phyloP scores from a whole-genome alignment of 2,113 vertebrate species.

The Oxyruncus cristatus region DNA sequence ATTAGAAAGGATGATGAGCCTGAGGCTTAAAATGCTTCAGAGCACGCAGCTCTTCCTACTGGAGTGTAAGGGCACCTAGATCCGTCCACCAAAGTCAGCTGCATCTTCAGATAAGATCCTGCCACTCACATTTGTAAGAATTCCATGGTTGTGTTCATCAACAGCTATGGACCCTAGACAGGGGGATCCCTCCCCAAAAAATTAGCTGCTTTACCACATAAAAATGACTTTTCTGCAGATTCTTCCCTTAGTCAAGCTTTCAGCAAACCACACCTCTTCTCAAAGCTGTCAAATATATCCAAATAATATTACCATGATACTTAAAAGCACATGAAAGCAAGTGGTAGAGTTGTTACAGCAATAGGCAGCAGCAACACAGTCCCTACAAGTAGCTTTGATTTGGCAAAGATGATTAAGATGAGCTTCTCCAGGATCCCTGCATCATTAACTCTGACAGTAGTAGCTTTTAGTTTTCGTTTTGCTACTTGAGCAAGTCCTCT shows the following conservation, averaged over 20 bases:
- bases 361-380: neutral
- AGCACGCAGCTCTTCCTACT: neutral
- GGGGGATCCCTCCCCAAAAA: neutral
- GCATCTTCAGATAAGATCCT: neutral
- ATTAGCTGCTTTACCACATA: neutral
- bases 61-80: neutral
- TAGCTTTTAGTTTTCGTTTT: neutral
- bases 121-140: neutral
- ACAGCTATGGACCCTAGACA: neutral
- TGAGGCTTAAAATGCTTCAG: neutral
- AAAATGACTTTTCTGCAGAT: neutral
- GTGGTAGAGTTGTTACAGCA: neutral
- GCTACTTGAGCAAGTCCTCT: neutral
- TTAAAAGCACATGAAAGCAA: neutral
- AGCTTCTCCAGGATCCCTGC: neutral
- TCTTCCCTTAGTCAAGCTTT: neutral
- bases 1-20: neutral
- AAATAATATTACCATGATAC: neutral
- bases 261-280: neutral
- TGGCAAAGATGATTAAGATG: neutral
- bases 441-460: neutral
- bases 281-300: neutral
- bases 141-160: neutral
- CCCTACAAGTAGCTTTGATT: neutral
- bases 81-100: accelerated